These are phyloP conservation scores for Drosophila emarginata DNA, from an alignment of 2,888 invertebrate species.

Conservation along the genomic window DNA sequence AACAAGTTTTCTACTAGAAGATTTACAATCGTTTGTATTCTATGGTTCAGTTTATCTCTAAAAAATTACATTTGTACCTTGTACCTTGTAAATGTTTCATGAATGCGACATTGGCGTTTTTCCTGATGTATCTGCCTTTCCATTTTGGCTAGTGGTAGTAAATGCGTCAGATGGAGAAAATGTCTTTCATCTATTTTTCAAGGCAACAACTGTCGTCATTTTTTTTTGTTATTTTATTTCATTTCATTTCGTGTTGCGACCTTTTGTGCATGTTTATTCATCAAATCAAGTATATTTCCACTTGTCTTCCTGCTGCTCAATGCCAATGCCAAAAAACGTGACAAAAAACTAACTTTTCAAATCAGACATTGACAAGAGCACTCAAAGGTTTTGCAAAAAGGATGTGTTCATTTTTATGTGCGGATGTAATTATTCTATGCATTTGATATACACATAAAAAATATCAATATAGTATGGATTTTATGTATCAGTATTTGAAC, in stretches of 20 bases:
- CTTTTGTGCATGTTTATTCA: conserved; percentile 10
- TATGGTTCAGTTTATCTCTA: too few relatives aligned
- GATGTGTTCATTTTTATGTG: neutral
- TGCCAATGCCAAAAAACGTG: neutral
- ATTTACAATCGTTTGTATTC: too few relatives aligned
- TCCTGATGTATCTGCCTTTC: neutral
- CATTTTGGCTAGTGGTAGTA: neutral
- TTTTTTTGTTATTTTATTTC: neutral
- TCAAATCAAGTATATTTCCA: conserved; percentile 7
- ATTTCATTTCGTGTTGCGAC: neutral
- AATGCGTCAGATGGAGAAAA: neutral
- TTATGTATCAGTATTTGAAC: too few relatives aligned
- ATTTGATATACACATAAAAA: too few relatives aligned
- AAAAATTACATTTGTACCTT: neutral
- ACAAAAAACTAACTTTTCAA: neutral
- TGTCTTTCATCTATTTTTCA: conserved; percentile 12
- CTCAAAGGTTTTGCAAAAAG: neutral
- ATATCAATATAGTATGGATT: too few relatives aligned
- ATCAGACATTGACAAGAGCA: neutral
- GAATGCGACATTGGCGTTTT: neutral
- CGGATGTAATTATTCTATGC: neutral
- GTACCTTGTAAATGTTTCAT: neutral
- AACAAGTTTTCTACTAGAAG: too few relatives aligned
- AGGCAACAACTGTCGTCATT: neutral
- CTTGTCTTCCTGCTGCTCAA: neutral